phyloP scores from a whole-genome alignment of 2,888 invertebrate species.

The Chorisops tibialis region DNA sequence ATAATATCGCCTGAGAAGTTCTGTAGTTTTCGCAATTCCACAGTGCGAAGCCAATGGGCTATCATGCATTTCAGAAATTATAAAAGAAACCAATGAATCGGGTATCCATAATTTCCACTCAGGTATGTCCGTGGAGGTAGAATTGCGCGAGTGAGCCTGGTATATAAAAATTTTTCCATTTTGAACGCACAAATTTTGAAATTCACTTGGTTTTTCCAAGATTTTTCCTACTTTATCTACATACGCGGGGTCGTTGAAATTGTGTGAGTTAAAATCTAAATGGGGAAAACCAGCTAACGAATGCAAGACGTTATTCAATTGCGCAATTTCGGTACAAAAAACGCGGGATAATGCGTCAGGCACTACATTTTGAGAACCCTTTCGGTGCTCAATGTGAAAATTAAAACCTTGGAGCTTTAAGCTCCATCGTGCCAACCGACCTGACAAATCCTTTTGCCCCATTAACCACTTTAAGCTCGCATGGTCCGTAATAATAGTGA shows the following conservation, averaged over 20 bases:
- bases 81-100: too few relatives aligned
- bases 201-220: background rate
- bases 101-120: too few relatives aligned
- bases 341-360: conserved; percentile 12
- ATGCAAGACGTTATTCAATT: too few relatives aligned
- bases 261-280: too few relatives aligned
- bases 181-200: background rate
- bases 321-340: too few relatives aligned
- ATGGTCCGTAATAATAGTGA: conserved; percentile 27
- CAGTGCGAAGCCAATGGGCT: too few relatives aligned
- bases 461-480: conserved; percentile 18
- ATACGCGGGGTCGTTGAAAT: background rate
- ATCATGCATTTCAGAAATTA: too few relatives aligned
- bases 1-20: too few relatives aligned
- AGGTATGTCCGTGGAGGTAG: too few relatives aligned
- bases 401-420: conserved; percentile 17
- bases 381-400: conserved; percentile 16
- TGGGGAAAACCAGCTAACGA: too few relatives aligned
- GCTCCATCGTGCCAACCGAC: conserved; percentile 15
- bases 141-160: background rate
- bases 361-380: conserved; percentile 14
- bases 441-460: conserved; percentile 1
- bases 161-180: too few relatives aligned
- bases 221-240: background rate
- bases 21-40: too few relatives aligned